Evolutionary conservation across 2,797 vertebrate species (phyloP), one percentile per base, ranked within the genome.

Genomic region (Onychomys arenicola): DNA sequence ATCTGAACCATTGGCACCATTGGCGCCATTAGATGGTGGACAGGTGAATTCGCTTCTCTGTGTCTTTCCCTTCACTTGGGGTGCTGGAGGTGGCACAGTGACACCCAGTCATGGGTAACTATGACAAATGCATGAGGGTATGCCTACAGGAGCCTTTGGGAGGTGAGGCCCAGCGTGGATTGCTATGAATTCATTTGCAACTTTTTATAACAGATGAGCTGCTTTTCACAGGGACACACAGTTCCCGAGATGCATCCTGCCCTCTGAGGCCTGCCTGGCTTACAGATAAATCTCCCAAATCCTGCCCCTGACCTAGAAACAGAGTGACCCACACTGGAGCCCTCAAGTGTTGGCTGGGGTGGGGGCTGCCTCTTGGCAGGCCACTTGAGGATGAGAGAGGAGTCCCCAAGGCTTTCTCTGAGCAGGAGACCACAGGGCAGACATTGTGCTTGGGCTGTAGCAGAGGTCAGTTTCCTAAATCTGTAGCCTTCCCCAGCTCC

Each of bases 181-280:
- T 63, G 67, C 96, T n/a, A 3, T 93, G 96, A 92, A 95, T 96
- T 92, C 61, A 96, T 96, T 96, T 29, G 75, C 95, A 95, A 10
- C 8, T 81, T 87, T 82, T 46, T 85, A 81, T 46, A 71, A 78
- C 46, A 63, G 0, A 59, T 34, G 90, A 76, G 43, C 43, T 75
- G 29, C 59, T 95, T 89, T 63, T 91, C n/a, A 2, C 16, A 3
- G 89, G 90, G 43, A 59, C 82, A 29, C 2, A 27, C 29, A 0
- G 57, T 87, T 90, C 88, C 73, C 5, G 43, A 76, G 52, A 40
- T n/a, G 32, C 43, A 67, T 43, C 83, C 43, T 1, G 1, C 46
- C 19, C 32, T 85, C 83, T 85, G 43, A 25, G 61, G 29, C 61
- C 61, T 43, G 27, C 27, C 82, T 46, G 61, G n/a, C 65, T 67